Evolutionary conservation across 2,888 invertebrate species (phyloP).

Genomic region (Nycteola revayana): DNA sequence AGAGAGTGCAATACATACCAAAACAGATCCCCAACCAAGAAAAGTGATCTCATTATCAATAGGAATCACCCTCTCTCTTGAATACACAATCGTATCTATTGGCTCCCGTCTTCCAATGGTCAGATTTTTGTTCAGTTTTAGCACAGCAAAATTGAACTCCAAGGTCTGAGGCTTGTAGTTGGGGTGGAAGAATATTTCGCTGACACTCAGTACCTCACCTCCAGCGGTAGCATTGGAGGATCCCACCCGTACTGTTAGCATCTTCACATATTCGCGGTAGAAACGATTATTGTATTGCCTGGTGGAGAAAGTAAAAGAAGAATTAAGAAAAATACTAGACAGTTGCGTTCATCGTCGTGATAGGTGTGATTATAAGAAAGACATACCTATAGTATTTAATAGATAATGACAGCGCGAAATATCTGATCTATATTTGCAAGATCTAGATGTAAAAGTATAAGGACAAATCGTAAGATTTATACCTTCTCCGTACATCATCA

Average conservation of each 20-base stretch:
- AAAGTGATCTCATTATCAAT: constrained; percentile 55
- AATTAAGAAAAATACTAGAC: no score
- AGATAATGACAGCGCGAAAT: no score
- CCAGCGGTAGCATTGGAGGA: constrained; percentile 65
- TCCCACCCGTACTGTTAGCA: constrained; percentile 65
- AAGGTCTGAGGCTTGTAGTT: constrained; percentile 69
- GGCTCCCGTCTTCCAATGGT: constrained; percentile 34
- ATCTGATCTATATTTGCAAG: no score
- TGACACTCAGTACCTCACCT: constrained; percentile 52
- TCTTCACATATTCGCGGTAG: constrained; percentile 71
- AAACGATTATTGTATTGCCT: constrained; percentile 75
- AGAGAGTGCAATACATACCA: constrained; percentile 62
- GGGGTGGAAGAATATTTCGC: constrained; percentile 71
- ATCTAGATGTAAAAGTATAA: no score
- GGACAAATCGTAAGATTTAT: no score
- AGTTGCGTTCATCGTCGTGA: no score
- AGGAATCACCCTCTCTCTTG: constrained; percentile 44
- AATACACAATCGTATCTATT: constrained; percentile 29
- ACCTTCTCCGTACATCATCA: no score
- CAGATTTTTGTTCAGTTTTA: constrained; percentile 59
- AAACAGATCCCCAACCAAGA: constrained; percentile 70
- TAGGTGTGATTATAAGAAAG: no score
- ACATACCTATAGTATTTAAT: no score
- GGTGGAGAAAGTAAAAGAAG: no score
- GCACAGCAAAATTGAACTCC: constrained; percentile 64